phyloP scores from a whole-genome alignment of 2,113 vertebrate species.

The Phocoena sinus region DNA sequence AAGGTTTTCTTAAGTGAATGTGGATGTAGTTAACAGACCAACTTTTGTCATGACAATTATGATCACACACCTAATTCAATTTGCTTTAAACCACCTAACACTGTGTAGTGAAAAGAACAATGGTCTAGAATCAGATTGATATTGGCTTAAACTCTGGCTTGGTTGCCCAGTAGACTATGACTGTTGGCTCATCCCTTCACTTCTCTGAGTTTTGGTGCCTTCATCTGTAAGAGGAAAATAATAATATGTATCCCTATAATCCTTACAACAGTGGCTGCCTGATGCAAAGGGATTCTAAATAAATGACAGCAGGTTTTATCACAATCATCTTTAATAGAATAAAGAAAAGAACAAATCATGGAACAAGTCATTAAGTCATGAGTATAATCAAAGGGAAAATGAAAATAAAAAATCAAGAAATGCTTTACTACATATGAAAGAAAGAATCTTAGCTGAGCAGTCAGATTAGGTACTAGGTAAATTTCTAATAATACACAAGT shows the following conservation, averaged over 20 bases:
- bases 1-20: not conserved
- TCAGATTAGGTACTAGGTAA: not conserved
- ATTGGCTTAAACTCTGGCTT: not conserved
- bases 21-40: not conserved
- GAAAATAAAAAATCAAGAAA: not conserved
- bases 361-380: not conserved
- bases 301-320: not conserved
- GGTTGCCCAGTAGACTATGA: not conserved
- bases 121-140: not conserved
- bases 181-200: not conserved
- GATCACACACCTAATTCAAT: not conserved
- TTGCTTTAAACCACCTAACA: not conserved
- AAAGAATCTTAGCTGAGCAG: not conserved
- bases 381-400: not conserved
- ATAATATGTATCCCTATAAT: not conserved
- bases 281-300: not conserved
- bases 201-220: not conserved
- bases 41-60: constrained; percentile 5
- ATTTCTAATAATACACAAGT: not conserved
- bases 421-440: not conserved
- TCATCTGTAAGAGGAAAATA: not conserved
- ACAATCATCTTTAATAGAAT: not conserved
- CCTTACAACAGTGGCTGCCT: not conserved
- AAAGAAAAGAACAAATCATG: not conserved
- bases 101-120: not conserved